These are phyloP conservation scores for Lateolabrax maculatus DNA, from an alignment of 2,797 vertebrate genomes.

Conservation along the genomic window DNA sequence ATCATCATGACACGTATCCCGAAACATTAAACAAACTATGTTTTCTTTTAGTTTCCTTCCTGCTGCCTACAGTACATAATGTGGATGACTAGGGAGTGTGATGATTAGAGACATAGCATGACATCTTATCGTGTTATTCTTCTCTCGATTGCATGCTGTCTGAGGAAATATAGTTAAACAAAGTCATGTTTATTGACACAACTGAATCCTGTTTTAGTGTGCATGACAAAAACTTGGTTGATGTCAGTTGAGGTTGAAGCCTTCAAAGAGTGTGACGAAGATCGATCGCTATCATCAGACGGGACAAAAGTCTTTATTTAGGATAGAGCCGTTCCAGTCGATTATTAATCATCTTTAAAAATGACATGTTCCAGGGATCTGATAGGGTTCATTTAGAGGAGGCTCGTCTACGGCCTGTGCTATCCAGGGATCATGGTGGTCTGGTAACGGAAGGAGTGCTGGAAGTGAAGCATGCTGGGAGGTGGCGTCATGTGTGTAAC, in stretches of 20 bases:
- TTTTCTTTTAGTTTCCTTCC: slow-evolving; percentile 69
- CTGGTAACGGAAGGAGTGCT: slow-evolving; percentile 93
- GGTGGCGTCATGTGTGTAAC: slow-evolving; percentile 94
- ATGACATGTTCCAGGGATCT: slow-evolving; percentile 65
- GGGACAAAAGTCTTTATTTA: not conserved
- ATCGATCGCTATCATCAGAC: not conserved
- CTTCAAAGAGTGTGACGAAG: not conserved
- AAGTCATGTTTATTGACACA: slow-evolving; percentile 30
- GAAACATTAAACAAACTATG: slow-evolving; percentile 46
- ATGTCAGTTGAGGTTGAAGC: not conserved
- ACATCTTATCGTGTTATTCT: slow-evolving; percentile 40
- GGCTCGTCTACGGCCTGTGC: slow-evolving; percentile 90
- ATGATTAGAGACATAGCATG: slow-evolving; percentile 58
- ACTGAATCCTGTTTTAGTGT: slow-evolving; percentile 15
- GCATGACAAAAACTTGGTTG: not conserved
- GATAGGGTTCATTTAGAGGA: slow-evolving; percentile 84
- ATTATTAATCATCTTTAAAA: slow-evolving; percentile 1
- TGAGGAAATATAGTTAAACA: slow-evolving; percentile 42
- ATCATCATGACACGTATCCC: slow-evolving; percentile 50
- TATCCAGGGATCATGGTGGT: slow-evolving; percentile 83
- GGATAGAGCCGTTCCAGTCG: not conserved
- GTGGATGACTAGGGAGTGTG: slow-evolving; percentile 67
- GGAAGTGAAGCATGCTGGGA: slow-evolving; percentile 93
- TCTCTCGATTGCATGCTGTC: slow-evolving; percentile 33
- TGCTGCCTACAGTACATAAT: slow-evolving; percentile 25